Evolutionary conservation across 2,888 invertebrate genomes (phyloP).

Genomic region (Sclerodermus sp.): DNA sequence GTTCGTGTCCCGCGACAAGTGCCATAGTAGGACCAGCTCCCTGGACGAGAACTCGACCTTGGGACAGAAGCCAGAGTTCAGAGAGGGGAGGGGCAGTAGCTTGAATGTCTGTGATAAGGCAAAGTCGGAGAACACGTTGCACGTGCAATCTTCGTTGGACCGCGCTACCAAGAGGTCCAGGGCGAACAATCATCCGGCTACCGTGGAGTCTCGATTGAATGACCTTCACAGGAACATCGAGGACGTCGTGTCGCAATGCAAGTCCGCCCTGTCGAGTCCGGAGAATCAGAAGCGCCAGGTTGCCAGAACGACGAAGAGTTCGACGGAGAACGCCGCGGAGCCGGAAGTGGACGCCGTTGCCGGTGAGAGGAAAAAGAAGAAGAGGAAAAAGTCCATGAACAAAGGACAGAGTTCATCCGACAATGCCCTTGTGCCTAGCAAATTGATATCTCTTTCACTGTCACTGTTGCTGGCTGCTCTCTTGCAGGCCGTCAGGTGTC

Average conservation of each 20-base stretch:
- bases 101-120: conserved; percentile 27
- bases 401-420: conserved; percentile 27
- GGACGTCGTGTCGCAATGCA: conserved; percentile 29
- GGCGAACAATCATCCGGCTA: too few relatives aligned
- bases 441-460: conserved; percentile 64
- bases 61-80: conserved; percentile 16
- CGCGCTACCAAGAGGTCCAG: conserved; percentile 13
- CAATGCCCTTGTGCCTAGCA: conserved; percentile 54
- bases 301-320: conserved; percentile 6
- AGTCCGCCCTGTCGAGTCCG: conserved; percentile 11
- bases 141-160: conserved; percentile 8
- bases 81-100: conserved; percentile 17
- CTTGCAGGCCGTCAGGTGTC: conserved; percentile 66
- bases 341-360: conserved; percentile 1
- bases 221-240: conserved; percentile 35
- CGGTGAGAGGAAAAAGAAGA: conserved; percentile 24
- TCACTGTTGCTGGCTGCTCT: conserved; percentile 66
- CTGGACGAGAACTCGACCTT: conserved; percentile 39
- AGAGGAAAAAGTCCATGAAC: conserved; percentile 34
- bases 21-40: conserved; percentile 39
- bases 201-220: too few relatives aligned
- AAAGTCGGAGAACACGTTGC: conserved; percentile 36
- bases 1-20: conserved; percentile 30
- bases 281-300: conserved; percentile 11
- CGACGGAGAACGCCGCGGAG: conserved; percentile 14